Percentiles rank a stretch among this genome's conserved stretches.
Evolutionary conservation across 2,113 vertebrate species (phyloP).

Genomic region (Alouatta palliata): DNA sequence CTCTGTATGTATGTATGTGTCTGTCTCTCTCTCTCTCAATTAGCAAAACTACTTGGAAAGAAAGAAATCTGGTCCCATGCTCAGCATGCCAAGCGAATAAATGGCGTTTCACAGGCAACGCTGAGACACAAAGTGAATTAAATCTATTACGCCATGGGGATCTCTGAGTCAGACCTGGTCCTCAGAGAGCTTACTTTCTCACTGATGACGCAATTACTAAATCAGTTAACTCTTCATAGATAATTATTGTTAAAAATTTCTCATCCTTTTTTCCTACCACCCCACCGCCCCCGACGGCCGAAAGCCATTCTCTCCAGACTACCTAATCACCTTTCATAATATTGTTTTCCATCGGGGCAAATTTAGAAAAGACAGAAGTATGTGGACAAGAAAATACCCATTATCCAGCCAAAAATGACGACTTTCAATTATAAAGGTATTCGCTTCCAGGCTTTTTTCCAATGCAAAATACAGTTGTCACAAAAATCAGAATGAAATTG

Average conservation of each 20-base stretch:
- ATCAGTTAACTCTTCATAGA: background rate
- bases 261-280: background rate
- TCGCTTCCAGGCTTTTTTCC: background rate
- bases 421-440: background rate
- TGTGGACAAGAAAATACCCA: background rate
- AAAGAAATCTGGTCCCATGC: background rate
- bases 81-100: background rate
- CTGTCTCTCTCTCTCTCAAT: too few relatives aligned
- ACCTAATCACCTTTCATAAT: background rate
- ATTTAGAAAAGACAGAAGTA: background rate
- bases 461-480: background rate
- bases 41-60: background rate
- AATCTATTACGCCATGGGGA: rapidly evolving
- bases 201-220: rapidly evolving
- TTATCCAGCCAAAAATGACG: background rate
- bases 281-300: background rate
- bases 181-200: background rate
- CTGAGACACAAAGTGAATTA: background rate
- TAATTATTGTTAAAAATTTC: background rate
- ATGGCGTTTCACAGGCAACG: background rate
- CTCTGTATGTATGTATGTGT: too few relatives aligned
- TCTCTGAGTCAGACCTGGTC: background rate
- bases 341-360: background rate
- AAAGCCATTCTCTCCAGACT: background rate
- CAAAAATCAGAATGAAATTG: background rate